Evolutionary conservation across 2,888 invertebrate genomes (phyloP).

Genomic region (Gymnocheta viridis): DNA sequence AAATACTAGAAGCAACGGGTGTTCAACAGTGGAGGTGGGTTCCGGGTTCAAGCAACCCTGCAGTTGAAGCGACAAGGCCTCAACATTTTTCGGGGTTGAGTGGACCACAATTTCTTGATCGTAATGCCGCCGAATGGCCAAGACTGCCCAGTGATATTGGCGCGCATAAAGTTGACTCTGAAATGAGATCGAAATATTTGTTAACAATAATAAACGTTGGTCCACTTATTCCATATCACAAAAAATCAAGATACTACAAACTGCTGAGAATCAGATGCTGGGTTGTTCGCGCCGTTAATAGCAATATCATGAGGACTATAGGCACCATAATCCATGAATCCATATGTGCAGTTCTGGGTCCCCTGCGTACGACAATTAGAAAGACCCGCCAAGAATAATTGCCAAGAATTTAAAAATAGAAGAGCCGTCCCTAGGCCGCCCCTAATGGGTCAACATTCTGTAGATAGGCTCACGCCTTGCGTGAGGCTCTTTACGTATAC

Average conservation of each 20-base stretch:
- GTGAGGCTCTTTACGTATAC: too few species aligned
- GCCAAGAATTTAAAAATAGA: conserved; percentile 2
- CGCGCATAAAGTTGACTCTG: too few species aligned
- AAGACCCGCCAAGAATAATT: background rate
- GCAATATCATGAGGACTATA: conserved; percentile 30
- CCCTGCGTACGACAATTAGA: background rate
- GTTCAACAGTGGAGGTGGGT: conserved; percentile 43
- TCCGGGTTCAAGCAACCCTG: conserved; percentile 35
- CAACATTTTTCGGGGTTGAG: conserved; percentile 11
- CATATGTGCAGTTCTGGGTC: conserved; percentile 15
- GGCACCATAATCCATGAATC: conserved; percentile 47
- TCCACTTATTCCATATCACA: conserved; percentile 10
- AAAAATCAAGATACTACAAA: conserved; percentile 20
- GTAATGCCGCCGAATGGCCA: background rate
- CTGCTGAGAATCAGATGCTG: background rate
- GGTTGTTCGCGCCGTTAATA: conserved; percentile 17
- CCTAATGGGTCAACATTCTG: conserved; percentile 17
- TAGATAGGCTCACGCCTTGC: too few species aligned
- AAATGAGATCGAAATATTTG: too few species aligned
- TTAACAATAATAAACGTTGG: too few species aligned
- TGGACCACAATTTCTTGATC: conserved; percentile 17
- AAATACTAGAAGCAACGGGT: conserved; percentile 27
- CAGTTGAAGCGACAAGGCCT: conserved; percentile 32
- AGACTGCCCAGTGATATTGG: conserved; percentile 18
- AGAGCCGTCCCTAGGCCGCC: background rate